These are phyloP conservation scores for Horisme vitalbata DNA, from an alignment of 2,888 invertebrate species.

Conservation along the genomic window DNA sequence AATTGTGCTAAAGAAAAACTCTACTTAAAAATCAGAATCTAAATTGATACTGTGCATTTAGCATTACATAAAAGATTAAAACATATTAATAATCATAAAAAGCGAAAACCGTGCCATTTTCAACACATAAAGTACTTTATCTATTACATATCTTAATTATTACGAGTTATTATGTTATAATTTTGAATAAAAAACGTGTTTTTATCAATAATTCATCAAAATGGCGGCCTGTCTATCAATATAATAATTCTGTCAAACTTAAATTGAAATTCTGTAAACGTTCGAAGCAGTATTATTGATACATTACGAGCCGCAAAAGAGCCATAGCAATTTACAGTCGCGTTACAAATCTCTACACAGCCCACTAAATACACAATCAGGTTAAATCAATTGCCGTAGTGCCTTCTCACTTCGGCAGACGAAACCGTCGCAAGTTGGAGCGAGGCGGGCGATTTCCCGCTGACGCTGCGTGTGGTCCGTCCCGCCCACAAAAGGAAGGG, in stretches of 20 bases:
- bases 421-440: conserved; percentile 26
- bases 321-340: conserved; percentile 79
- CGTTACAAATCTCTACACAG: conserved; percentile 77
- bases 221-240: conserved; percentile 71
- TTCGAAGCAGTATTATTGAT: conserved; percentile 76
- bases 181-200: conserved; percentile 42
- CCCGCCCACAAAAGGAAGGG: conserved; percentile 68
- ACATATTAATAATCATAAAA: conserved; percentile 12
- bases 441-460: conserved; percentile 41
- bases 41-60: neutral
- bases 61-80: conserved; percentile 1
- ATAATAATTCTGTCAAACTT: conserved; percentile 81
- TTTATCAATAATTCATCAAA: conserved; percentile 68
- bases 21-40: too few species aligned
- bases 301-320: conserved; percentile 78
- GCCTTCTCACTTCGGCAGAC: conserved; percentile 42
- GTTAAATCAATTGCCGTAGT: conserved; percentile 70
- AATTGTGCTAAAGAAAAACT: too few species aligned
- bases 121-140: conserved; percentile 23
- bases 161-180: conserved; percentile 47
- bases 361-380: conserved; percentile 77
- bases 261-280: conserved; percentile 76
- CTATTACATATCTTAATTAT: conserved; percentile 38
- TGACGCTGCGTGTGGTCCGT: conserved; percentile 47
- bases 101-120: conserved; percentile 20